A percentile compares a stretch with the other conserved stretches of the same genome.
These are phyloP conservation scores for Latrodectus geometricus DNA, from an alignment of 1,140 invertebrate species.

Conservation along the genomic window DNA sequence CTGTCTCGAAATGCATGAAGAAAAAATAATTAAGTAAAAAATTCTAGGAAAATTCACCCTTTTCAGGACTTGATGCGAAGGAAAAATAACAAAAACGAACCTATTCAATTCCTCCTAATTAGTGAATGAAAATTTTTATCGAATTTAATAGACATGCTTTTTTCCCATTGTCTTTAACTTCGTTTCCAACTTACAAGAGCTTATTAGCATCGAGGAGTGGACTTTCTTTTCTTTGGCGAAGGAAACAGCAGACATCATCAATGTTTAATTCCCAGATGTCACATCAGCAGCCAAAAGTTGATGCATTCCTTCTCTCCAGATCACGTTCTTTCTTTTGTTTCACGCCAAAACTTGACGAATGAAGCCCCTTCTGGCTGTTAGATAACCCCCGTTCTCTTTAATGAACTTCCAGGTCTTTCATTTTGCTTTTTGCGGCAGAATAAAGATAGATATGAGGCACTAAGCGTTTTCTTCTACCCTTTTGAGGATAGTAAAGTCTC, in stretches of 20 bases:
- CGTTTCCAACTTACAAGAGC: background rate
- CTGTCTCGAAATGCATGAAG: too few species aligned
- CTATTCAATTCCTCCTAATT: too few species aligned
- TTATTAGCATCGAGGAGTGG: constrained; percentile 20
- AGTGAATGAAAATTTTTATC: constrained; percentile 16
- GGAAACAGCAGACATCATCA: constrained; percentile 27
- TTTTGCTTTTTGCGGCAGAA: constrained; percentile 3
- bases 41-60: too few species aligned
- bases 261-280: constrained; percentile 22
- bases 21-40: too few species aligned
- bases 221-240: constrained; percentile 9
- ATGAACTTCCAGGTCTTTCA: constrained; percentile 26
- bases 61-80: too few species aligned
- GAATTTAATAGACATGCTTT: constrained; percentile 13
- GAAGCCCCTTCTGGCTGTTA: constrained; percentile 20
- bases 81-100: too few species aligned
- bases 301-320: background rate
- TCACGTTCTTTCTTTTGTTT: constrained; percentile 23
- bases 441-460: background rate
- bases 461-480: background rate
- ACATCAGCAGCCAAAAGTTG: constrained; percentile 27
- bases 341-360: constrained; percentile 6
- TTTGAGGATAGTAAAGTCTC: background rate
- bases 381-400: constrained; percentile 18
- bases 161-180: constrained; percentile 1